Evolutionary conservation across 1,140 invertebrate species (phyloP).

Genomic region (Drosophila erecta): DNA sequence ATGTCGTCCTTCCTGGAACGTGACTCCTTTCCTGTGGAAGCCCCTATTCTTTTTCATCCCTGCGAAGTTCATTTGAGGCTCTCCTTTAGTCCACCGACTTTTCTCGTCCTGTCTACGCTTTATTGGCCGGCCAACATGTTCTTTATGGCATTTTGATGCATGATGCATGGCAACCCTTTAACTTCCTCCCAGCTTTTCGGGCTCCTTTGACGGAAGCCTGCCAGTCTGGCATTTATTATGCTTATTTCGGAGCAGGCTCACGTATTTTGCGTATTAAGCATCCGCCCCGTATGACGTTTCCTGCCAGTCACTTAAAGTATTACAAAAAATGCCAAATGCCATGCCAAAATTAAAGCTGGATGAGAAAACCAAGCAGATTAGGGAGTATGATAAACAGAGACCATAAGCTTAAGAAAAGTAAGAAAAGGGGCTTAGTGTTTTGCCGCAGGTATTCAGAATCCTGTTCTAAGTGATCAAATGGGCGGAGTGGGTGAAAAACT

Average conservation of each 20-base stretch:
- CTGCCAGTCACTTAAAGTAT: constrained; percentile 58
- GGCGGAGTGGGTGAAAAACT: not conserved
- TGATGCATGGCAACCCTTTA: constrained; percentile 70
- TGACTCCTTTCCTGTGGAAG: constrained; percentile 27
- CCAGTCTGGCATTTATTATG: constrained; percentile 70
- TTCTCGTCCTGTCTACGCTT: constrained; percentile 58
- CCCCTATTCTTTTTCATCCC: constrained; percentile 6
- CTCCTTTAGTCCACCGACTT: not conserved
- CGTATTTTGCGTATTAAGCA: constrained; percentile 72
- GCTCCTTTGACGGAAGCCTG: constrained; percentile 24
- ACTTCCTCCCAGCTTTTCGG: constrained; percentile 19
- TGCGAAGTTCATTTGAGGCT: constrained; percentile 65
- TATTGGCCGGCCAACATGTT: constrained; percentile 76
- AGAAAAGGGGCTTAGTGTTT: constrained; percentile 19
- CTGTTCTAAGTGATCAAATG: not conserved
- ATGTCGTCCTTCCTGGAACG: constrained; percentile 47
- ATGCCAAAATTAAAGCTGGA: constrained; percentile 18
- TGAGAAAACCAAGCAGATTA: constrained; percentile 5
- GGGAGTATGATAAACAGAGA: not conserved
- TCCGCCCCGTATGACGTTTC: constrained; percentile 57
- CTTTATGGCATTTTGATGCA: constrained; percentile 76
- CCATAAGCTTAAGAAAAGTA: constrained; percentile 5
- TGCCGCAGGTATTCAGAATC: not conserved
- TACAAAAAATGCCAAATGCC: constrained; percentile 1
- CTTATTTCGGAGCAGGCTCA: constrained; percentile 63